Conservation (phyloP, 2,113 vertebrate species). For the Manacus vitellinus region DNA sequence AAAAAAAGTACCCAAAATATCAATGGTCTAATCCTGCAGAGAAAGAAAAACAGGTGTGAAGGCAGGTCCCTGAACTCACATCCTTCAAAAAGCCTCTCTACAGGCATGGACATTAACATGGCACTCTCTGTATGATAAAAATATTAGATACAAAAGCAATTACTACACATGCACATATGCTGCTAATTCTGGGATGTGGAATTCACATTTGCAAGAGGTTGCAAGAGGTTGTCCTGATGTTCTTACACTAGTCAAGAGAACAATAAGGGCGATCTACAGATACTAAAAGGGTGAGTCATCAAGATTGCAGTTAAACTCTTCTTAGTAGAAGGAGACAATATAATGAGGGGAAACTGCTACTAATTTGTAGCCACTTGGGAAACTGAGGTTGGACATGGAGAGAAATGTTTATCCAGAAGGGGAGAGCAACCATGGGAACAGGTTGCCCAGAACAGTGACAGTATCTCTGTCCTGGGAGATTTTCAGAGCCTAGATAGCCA, state of each 20-base stretch:
- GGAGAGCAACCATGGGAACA: neutral
- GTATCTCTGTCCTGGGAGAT: neutral
- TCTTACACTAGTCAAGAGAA: neutral
- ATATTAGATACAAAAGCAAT: neutral
- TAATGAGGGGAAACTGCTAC: accelerated
- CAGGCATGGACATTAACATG: neutral
- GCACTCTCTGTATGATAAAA: neutral
- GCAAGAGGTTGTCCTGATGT: neutral
- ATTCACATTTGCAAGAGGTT: neutral
- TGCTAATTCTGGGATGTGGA: neutral
- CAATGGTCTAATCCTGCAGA: neutral
- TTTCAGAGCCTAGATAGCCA: neutral
- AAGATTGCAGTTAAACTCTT: neutral
- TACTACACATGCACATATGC: neutral
- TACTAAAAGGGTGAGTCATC: neutral
- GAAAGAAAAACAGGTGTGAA: neutral
- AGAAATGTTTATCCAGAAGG: neutral
- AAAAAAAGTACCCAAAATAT: neutral
- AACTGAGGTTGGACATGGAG: neutral
- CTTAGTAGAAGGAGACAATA: neutral
- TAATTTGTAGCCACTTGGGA: neutral
- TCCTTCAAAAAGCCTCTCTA: neutral
- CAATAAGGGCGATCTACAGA: neutral
- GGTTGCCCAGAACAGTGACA: neutral
- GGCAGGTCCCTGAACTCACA: neutral